These are phyloP conservation scores for Proteles cristata DNA, from an alignment of 2,113 vertebrate genomes.

Conservation along the genomic window DNA sequence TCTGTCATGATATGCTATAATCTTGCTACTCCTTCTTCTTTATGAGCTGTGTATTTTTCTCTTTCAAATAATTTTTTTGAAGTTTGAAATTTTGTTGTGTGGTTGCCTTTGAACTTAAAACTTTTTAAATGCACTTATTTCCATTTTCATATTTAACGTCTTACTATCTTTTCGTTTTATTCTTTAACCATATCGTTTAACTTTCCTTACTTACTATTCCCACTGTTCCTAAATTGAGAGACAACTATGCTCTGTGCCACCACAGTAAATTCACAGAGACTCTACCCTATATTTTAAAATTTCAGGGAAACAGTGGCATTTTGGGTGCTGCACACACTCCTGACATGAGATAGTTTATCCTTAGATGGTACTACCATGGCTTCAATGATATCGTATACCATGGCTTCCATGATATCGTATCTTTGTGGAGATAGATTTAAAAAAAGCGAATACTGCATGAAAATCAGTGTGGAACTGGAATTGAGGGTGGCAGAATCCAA, in stretches of 20 bases:
- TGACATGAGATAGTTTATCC: neutral
- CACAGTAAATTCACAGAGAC: neutral
- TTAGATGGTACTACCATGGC: neutral
- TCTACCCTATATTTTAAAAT: neutral
- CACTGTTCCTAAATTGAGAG: neutral
- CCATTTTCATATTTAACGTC: neutral
- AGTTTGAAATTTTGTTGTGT: neutral
- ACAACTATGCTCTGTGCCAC: neutral
- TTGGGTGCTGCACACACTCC: neutral
- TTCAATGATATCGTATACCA: neutral
- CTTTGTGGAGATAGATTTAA: neutral
- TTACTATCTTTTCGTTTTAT: neutral
- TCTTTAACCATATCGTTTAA: neutral
- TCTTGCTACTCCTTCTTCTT: neutral
- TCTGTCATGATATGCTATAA: neutral
- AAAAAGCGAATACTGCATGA: neutral
- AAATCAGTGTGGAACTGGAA: neutral
- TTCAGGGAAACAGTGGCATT: neutral
- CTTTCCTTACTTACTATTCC: neutral
- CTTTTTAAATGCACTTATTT: neutral
- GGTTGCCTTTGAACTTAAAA: neutral
- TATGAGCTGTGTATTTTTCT: neutral
- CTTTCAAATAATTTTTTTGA: neutral
- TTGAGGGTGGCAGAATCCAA: neutral
- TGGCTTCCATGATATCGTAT: neutral